Conservation (phyloP, 2,888 invertebrate genomes). For the Eucera pruinosa region DNA sequence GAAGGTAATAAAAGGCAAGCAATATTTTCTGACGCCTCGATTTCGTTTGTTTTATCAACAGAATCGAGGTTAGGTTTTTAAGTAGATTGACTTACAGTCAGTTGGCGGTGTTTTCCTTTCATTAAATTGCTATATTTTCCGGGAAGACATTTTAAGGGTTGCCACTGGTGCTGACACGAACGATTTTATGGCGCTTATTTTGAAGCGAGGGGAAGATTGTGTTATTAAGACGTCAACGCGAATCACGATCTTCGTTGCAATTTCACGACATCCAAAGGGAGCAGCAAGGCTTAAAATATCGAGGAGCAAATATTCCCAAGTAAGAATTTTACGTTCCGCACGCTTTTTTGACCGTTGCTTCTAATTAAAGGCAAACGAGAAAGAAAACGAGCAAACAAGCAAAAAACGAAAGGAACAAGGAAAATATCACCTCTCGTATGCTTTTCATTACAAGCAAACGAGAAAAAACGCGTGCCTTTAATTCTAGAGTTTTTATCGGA, state of each 20-base stretch:
- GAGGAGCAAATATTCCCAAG: not conserved
- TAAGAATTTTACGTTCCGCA: not conserved
- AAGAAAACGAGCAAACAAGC: not conserved
- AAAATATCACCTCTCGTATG: constrained; percentile 19
- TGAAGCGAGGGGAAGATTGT: constrained; percentile 17
- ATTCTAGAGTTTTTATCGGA: constrained; percentile 36
- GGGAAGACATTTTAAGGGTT: constrained; percentile 23
- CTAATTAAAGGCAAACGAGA: constrained; percentile 24
- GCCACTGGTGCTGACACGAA: constrained; percentile 18
- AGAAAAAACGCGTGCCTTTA: constrained; percentile 31
- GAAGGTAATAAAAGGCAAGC: too few relatives aligned
- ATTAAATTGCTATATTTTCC: constrained; percentile 25
- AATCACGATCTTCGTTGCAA: constrained; percentile 14
- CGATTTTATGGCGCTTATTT: constrained; percentile 33
- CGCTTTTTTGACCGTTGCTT: constrained; percentile 4
- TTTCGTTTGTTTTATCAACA: not conserved
- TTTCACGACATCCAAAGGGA: constrained; percentile 7
- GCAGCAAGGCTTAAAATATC: constrained; percentile 10
- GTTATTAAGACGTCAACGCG: constrained; percentile 45
- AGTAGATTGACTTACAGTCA: not conserved
- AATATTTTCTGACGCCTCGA: not conserved
- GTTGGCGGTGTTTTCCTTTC: constrained; percentile 20
- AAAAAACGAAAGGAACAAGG: not conserved
- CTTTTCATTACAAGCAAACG: constrained; percentile 27
- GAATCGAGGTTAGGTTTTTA: not conserved